Evolutionary conservation across 2,113 vertebrate genomes (phyloP), one percentile per base, ranked within the genome.

Genomic region (Melanostigma gelatinosum): DNA sequence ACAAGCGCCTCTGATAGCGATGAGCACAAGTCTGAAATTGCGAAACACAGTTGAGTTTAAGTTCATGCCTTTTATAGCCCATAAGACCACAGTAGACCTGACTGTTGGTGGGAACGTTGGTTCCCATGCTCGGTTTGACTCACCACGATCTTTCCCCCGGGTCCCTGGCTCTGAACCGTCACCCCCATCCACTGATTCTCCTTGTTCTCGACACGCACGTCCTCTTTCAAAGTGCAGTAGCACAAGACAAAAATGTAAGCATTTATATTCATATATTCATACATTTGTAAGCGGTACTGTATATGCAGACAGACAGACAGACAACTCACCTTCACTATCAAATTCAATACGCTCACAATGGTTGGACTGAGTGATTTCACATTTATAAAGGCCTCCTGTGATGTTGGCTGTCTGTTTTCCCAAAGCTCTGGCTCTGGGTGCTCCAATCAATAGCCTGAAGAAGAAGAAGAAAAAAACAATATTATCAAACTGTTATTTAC

Each of bases 131-230:
- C 27, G 29, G 58, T 76, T 18, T 58, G 46, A 95, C 97, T 96
- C 88, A 99, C 98, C 96, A 99, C 95, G 60, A 99, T 95, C 82
- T 99, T 99, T 69, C 98, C 98, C 54, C 98, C 98, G 1, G 97
- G 97, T 8, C 98, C 97, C 88, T 99, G 98, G 85, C 98, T 99
- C 87, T 96, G 96, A 20, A 99, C 97, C 11, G 96, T 97, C 72
- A 99, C 98, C 44, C 98, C 98, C 97, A 99, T 98, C 98, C 98
- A 99, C 1, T 99, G 98, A 83, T 99, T 95, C 88, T 98, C 96
- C 93, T 99, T 99, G 90, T 95, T 97, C 91, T 99, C 98, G 0
- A 1, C 16, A 0, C 0, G 20, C 0, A 85, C 77, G 84, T 99
- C 92, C 91, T 95, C 98, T 99, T 36, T 78, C 4, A 91, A 61